phyloP scores from a whole-genome alignment of 2,797 vertebrate genomes.

The Acanthiza pusilla region DNA sequence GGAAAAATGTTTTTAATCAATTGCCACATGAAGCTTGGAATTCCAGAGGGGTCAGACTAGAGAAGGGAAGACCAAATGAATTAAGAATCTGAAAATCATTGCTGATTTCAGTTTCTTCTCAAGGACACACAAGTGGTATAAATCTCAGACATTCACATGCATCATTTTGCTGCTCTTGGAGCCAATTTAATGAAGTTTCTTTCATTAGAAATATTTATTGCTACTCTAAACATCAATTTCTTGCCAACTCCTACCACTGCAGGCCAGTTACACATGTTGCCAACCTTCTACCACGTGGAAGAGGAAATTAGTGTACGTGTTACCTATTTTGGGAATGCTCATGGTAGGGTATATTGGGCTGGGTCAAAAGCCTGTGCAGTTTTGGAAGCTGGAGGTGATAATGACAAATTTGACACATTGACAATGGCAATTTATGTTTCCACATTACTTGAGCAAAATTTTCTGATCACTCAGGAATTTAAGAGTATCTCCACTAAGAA shows the following conservation, averaged over 20 bases:
- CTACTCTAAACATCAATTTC: background rate
- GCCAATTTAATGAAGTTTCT: background rate
- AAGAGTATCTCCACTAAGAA: background rate
- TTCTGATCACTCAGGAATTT: background rate
- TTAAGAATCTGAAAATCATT: background rate
- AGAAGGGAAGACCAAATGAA: background rate
- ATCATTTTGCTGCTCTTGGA: background rate
- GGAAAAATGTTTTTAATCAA: background rate
- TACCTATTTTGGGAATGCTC: background rate
- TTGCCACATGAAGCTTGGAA: background rate
- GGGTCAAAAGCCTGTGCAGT: background rate
- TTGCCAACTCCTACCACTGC: background rate
- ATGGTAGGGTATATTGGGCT: background rate
- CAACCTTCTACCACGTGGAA: background rate
- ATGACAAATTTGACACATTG: background rate
- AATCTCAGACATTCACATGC: background rate
- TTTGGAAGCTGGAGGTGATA: background rate
- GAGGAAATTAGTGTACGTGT: background rate
- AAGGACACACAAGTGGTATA: background rate
- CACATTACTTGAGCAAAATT: background rate
- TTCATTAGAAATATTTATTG: background rate
- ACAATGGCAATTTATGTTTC: background rate
- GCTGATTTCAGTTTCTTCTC: background rate
- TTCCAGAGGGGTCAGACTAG: background rate
- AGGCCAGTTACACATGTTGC: background rate